Percentiles rank a stretch among this genome's conserved stretches.
These are phyloP conservation scores for Gymnobelideus leadbeateri DNA, from an alignment of 2,113 vertebrate species.

Conservation along the genomic window DNA sequence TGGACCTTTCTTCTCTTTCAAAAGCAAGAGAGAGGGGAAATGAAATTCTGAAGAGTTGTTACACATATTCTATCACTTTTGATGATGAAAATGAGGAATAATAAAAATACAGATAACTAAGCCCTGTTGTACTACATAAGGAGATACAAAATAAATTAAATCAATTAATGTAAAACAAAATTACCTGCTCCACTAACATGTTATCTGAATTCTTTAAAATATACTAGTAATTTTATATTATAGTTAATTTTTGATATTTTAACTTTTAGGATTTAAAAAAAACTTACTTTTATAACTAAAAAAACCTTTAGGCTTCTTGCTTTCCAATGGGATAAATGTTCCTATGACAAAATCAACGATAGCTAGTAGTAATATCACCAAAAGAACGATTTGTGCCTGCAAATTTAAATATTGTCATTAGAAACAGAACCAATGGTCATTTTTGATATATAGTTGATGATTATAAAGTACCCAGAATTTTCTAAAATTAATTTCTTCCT, in stretches of 20 bases:
- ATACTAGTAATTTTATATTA: constrained; percentile 19
- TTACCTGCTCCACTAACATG: constrained; percentile 13
- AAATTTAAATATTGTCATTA: constrained; percentile 72
- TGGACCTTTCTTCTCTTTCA: background rate
- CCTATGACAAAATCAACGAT: constrained; percentile 96
- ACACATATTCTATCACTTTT: constrained; percentile 16
- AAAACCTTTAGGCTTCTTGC: constrained; percentile 92
- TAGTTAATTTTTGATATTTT: background rate
- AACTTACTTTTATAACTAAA: constrained; percentile 94
- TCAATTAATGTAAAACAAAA: constrained; percentile 21
- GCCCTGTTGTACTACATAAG: constrained; percentile 14
- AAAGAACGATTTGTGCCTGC: constrained; percentile 96
- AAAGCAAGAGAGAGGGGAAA: background rate
- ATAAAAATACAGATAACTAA: constrained; percentile 42
- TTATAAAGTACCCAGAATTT: background rate
- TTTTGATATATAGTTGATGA: background rate
- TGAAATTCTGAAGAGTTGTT: background rate
- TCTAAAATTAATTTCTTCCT: background rate
- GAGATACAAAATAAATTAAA: constrained; percentile 39
- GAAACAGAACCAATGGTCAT: constrained; percentile 59
- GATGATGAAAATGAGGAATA: constrained; percentile 30
- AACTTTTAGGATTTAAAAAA: background rate
- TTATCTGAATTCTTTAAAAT: constrained; percentile 44
- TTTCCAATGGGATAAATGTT: constrained; percentile 92
- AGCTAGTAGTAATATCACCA: constrained; percentile 93